Base-by-base conservation (phyloP, 2,797 vertebrate genomes). In the Chromis chromis region DNA sequence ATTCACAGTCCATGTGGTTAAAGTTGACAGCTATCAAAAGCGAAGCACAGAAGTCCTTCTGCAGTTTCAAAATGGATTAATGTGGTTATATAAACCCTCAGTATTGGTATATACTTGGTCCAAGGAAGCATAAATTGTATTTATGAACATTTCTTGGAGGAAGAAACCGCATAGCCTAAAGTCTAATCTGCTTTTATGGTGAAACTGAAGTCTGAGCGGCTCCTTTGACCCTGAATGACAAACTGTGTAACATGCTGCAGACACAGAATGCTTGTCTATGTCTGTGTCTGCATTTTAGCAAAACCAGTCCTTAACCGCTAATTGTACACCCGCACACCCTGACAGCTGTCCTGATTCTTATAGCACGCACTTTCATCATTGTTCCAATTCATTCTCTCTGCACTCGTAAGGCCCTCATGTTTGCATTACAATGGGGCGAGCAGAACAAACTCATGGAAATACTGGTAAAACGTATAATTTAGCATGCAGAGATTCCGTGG, bases 371-470 rank as follows among this genome's bases (percentile, higher is more conserved):
- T 88, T 71, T 85, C 81, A 70, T 88, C 83, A 88, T 90, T 91
- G 87, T 91, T 83, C 82, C 78, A 70, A n/a, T 82, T 79, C 78
- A 76, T 66, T 83, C 76, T 67, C 57, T 63, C 40, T 79, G 76
- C 80, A 46, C 72, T 86, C 10, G 24, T 53, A 48, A 36, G 67
- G 70, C 66, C 70, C 64, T 84, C 55, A 59, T 57, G 86, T 91
- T 91, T 91, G 88, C 90, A 88, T 90, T 46, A 88, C 86, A 91
- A 90, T 84, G 66, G 80, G 48, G 14, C 3, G 5, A 70, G 85
- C 61, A 62, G 70, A 74, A 36, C 76, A 74, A 86, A 72, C 56
- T 74, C 62, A 31, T 72, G 44, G 70, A 83, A 84, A 79, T 77
- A 27, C 76, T 73, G 60, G 31, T 59, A 79, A 74, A 81, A 65